Base-by-base conservation (phyloP, 2,797 vertebrate species). In the Hemitrygon akajei region DNA sequence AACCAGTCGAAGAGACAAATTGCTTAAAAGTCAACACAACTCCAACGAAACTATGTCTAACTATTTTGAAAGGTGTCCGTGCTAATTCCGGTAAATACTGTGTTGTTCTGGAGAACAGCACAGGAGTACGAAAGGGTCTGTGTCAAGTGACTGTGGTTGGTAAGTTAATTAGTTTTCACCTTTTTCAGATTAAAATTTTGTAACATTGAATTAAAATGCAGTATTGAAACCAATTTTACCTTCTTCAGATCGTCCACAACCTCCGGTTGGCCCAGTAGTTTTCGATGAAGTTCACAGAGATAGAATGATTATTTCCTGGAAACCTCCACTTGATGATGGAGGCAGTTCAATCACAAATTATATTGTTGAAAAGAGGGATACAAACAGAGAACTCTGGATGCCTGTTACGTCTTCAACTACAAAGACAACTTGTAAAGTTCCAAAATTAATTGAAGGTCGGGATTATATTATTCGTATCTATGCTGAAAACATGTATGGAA, bases 251-350 rank as follows among this genome's bases (percentile, higher is more conserved):
- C 99, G 99, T 58, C 99, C 99, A 18, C 96, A 97, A 93, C 98
- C 98, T 95, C 99, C 99, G 81, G 96, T 98, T 93, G 98, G 99
- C 94, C 99, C 99, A 7, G 98, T 99, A 95, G 96, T 97, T 95
- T 99, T 99, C 96, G 97, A 99, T 22, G 98, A 99, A 95, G 98
- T 99, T 91, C 98, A 99, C 96, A 98, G 98, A 96, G 98, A 99
- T 94, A 96, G 97, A 95, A 99, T 99, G 98, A 94, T 99, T 69
- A 97, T 99, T 95, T 98, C 98, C 94, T 99, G 99, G 99, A 99
- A 99, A 94, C 98, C 99, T 95, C 98, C 99, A 94, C 96, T 99
- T 95, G 99, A 99, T 96, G 97, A 97, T 22, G 99, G 99, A 89
- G 99, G 99, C 34, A 97, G 97, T 94, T 96, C 96, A 73, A 96